Evolutionary conservation across 2,888 invertebrate genomes (phyloP).

Genomic region (Dynastes grantii): DNA sequence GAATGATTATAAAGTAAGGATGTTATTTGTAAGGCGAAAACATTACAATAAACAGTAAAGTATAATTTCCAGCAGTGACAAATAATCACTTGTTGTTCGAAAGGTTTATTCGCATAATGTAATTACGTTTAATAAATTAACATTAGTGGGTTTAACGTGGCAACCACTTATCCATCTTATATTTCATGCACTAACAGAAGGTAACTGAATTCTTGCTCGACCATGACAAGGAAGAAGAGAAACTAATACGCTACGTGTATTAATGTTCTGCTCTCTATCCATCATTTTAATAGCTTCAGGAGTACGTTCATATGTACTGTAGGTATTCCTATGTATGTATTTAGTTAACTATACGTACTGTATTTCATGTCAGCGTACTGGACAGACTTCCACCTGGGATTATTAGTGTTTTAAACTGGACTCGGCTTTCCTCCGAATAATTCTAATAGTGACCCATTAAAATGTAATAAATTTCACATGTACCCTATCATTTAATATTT

Average conservation of each 20-base stretch:
- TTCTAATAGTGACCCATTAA: slow-evolving; percentile 43
- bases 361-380: not conserved
- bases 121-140: not conserved
- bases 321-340: not conserved
- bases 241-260: slow-evolving; percentile 10
- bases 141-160: not conserved
- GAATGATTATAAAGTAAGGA: no score
- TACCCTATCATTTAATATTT: slow-evolving; percentile 41
- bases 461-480: slow-evolving; percentile 35
- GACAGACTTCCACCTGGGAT: slow-evolving; percentile 1
- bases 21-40: no score
- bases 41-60: no score
- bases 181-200: not conserved
- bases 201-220: not conserved
- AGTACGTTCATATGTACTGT: not conserved
- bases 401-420: slow-evolving; percentile 23
- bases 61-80: no score
- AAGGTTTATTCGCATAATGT: not conserved
- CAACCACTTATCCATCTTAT: not conserved
- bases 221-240: not conserved
- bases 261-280: slow-evolving; percentile 13
- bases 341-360: not conserved
- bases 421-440: slow-evolving; percentile 34
- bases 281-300: slow-evolving; percentile 5
- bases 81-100: no score